phyloP scores from a whole-genome alignment of 1,140 invertebrate genomes.

The Aphelenchoides fujianensis region DNA sequence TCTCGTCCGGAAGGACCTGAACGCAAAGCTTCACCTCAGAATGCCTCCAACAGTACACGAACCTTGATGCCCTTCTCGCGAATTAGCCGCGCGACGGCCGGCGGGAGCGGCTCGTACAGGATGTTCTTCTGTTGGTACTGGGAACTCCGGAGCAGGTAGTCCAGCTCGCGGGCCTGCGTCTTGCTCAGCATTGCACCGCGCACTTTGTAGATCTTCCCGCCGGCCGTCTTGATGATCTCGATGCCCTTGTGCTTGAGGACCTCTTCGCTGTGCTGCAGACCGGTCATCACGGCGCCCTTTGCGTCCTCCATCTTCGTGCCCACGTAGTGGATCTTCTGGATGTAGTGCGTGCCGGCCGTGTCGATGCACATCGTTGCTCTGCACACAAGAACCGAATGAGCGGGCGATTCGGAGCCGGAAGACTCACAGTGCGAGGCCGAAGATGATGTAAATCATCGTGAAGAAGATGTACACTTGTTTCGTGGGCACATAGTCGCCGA shows the following conservation, averaged over 20 bases:
- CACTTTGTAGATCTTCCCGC: slow-evolving; percentile 59
- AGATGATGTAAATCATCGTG: slow-evolving; percentile 62
- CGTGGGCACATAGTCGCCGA: slow-evolving; percentile 61
- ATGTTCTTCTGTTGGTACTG: slow-evolving; percentile 61
- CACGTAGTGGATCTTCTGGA: slow-evolving; percentile 59
- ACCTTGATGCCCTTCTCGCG: slow-evolving; percentile 61
- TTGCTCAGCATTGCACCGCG: slow-evolving; percentile 54
- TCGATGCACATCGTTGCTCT: slow-evolving; percentile 62
- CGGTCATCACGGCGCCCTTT: slow-evolving; percentile 58
- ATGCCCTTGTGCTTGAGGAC: slow-evolving; percentile 56
- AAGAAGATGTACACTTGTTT: slow-evolving; percentile 61
- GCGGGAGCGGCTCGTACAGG: slow-evolving; percentile 57
- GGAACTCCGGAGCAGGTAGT: slow-evolving; percentile 51
- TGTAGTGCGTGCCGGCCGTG: slow-evolving; percentile 58
- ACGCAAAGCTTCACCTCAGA: slow-evolving; percentile 24
- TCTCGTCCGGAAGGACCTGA: slow-evolving; percentile 60
- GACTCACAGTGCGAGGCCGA: slow-evolving; percentile 57
- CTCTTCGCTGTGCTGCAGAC: slow-evolving; percentile 42
- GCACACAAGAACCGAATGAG: slow-evolving; percentile 25
- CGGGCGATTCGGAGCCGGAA: no score
- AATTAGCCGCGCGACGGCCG: slow-evolving; percentile 49
- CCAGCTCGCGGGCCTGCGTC: slow-evolving; percentile 53
- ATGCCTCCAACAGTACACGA: background rate
- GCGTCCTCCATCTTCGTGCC: slow-evolving; percentile 63
- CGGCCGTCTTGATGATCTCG: slow-evolving; percentile 59